phyloP scores from a whole-genome alignment of 1,140 invertebrate species.

The Vanessa atalanta region DNA sequence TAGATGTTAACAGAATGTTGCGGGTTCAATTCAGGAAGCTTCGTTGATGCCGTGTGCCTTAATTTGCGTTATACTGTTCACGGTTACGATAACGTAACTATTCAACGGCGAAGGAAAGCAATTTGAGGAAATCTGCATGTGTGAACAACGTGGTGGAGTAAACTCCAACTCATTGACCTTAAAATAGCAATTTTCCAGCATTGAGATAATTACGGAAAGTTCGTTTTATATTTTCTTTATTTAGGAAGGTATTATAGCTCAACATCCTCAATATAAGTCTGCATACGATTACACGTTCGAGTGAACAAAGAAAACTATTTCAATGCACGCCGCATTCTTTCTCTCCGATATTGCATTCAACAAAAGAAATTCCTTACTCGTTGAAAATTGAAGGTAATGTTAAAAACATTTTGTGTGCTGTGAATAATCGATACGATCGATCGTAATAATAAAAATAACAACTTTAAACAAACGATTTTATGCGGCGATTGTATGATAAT shows the following conservation, averaged over 20 bases:
- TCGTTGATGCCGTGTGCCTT: too few relatives aligned
- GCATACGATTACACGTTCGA: conserved; percentile 62
- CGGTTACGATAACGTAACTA: background rate
- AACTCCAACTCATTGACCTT: too few relatives aligned
- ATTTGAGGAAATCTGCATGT: too few relatives aligned
- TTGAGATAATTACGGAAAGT: too few relatives aligned
- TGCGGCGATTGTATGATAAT: too few relatives aligned
- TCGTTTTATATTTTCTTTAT: background rate
- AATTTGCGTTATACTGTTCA: background rate
- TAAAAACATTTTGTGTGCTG: background rate
- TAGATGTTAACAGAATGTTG: too few relatives aligned
- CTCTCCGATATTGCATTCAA: conserved; percentile 39
- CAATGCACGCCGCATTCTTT: conserved; percentile 44
- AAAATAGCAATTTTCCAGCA: too few relatives aligned
- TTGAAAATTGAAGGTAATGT: background rate
- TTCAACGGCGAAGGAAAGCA: background rate
- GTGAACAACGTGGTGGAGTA: too few relatives aligned
- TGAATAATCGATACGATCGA: too few relatives aligned
- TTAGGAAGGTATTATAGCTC: background rate
- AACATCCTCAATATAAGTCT: conserved; percentile 41
- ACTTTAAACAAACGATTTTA: too few relatives aligned
- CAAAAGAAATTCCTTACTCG: background rate
- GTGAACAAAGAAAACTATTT: conserved; percentile 70
- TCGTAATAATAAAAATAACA: too few relatives aligned
- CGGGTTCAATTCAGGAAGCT: too few relatives aligned